Conservation (phyloP, 2,113 vertebrate species). For the Carlito syrichta region DNA sequence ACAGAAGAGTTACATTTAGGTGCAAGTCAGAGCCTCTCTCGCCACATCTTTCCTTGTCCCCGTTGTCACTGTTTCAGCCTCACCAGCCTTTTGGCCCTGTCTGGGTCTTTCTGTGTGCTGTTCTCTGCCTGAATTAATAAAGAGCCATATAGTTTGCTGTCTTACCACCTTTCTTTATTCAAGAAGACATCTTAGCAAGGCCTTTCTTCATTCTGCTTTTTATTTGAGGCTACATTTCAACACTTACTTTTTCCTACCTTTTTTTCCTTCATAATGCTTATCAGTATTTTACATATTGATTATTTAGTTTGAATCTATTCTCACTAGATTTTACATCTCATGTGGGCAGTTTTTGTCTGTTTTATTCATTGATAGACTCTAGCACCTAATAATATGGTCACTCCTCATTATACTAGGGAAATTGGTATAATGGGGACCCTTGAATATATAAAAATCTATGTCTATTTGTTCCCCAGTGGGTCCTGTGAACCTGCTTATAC, state of each 20-base stretch:
- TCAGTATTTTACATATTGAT: not conserved
- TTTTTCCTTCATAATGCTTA: not conserved
- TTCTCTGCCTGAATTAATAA: not conserved
- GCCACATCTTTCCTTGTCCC: accelerated
- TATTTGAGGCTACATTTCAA: not conserved
- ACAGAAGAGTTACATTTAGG: not conserved
- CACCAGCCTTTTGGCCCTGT: not conserved
- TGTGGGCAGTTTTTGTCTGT: not conserved
- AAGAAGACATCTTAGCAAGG: not conserved
- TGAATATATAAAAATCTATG: not conserved
- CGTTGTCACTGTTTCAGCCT: not conserved
- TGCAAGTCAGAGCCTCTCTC: not conserved
- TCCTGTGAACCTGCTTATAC: not conserved
- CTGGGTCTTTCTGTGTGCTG: not conserved
- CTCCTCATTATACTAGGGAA: not conserved
- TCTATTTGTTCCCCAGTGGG: not conserved
- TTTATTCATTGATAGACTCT: not conserved
- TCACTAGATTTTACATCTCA: not conserved
- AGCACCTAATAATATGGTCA: not conserved
- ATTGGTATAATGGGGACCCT: not conserved
- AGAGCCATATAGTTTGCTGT: not conserved
- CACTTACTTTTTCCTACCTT: not conserved
- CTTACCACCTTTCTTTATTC: not conserved
- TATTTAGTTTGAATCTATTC: not conserved
- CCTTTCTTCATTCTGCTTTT: not conserved